phyloP scores from a whole-genome alignment of 2,888 invertebrate genomes.

The Pristionchus arcanus region DNA sequence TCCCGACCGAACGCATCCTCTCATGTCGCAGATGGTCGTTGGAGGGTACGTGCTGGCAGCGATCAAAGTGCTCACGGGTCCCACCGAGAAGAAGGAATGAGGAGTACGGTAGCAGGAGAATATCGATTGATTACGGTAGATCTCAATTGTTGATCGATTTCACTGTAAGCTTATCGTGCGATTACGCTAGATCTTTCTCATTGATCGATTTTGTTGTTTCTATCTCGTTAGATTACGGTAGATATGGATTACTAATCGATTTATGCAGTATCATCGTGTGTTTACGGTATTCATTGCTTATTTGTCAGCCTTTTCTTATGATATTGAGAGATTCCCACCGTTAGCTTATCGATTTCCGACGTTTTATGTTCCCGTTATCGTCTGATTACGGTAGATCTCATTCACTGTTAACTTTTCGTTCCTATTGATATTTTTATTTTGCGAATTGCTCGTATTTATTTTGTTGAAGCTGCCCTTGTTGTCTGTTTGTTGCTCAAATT shows the following conservation, averaged over 20 bases:
- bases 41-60: constrained; percentile 93
- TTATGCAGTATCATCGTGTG: no score
- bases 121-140: constrained; percentile 35
- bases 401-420: not conserved
- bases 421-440: not conserved
- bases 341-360: not conserved
- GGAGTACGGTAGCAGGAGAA: not conserved
- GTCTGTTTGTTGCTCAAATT: constrained; percentile 2
- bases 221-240: no score
- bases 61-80: constrained; percentile 78
- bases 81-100: constrained; percentile 6
- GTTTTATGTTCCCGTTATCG: not conserved
- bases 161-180: no score
- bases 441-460: not conserved
- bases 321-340: not conserved
- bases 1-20: constrained; percentile 90
- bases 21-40: constrained; percentile 90
- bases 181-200: no score
- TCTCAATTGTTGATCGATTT: not conserved
- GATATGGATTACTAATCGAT: no score
- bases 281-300: no score
- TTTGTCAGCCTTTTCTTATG: no score
- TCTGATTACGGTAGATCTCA: no score
- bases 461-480: not conserved
- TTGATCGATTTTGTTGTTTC: no score